A percentile compares a stretch with the other conserved stretches of the same genome.
phyloP scores from a whole-genome alignment of 2,113 vertebrate species.

The Egretta garzetta region DNA sequence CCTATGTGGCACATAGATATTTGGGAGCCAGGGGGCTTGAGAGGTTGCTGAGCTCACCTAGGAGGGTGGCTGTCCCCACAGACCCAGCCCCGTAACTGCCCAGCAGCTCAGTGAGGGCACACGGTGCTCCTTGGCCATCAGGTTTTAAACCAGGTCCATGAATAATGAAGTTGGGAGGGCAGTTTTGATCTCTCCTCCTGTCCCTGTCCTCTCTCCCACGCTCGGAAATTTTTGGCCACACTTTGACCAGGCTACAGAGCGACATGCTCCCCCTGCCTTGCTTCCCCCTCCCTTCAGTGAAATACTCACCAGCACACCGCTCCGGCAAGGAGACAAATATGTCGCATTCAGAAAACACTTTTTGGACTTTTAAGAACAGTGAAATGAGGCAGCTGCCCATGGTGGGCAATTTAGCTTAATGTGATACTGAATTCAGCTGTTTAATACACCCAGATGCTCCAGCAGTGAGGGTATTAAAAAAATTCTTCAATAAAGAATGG shows the following conservation, averaged over 20 bases:
- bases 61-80: not conserved
- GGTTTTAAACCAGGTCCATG: not conserved
- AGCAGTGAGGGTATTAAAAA: constrained; percentile 20
- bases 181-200: not conserved
- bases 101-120: not conserved
- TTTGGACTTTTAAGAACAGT: not conserved
- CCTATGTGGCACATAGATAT: not conserved
- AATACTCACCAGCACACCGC: not conserved
- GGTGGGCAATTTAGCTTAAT: constrained; percentile 42
- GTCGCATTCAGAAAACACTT: not conserved
- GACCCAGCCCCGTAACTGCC: fast-evolving
- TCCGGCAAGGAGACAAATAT: not conserved
- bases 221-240: not conserved
- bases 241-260: not conserved
- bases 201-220: not conserved
- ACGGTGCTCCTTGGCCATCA: fast-evolving
- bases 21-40: not conserved
- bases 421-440: constrained; percentile 25
- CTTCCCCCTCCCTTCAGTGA: not conserved
- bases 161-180: not conserved
- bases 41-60: not conserved
- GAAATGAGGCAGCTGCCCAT: constrained; percentile 35
- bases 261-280: fast-evolving
- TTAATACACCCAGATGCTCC: constrained; percentile 52
- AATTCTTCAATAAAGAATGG: constrained; percentile 30